Base-by-base conservation (phyloP, 1,140 invertebrate genomes). In the Micrasema longulum region DNA sequence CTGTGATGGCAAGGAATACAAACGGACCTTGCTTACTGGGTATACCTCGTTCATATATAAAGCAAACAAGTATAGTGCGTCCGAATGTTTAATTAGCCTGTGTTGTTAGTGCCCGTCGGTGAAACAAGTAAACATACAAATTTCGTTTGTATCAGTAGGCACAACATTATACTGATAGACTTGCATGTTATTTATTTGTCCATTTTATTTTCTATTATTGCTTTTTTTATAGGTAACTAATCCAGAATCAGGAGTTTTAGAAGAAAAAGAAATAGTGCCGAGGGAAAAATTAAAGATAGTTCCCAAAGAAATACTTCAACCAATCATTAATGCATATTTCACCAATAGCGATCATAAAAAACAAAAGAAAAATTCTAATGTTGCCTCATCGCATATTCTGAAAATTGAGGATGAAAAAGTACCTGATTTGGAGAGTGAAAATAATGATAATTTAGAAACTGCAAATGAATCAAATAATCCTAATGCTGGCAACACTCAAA, bases 231-330 rank as follows among this genome's bases (percentile, higher is more conserved):
- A 75, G 73, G 70, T 75, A n/a, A 76, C 57, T 20, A 76, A 76
- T 73, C 55, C 70, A 16, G n/a, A 70, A 47, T 72, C 74, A 3
- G 74, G 74, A 22, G 22, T 69, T 43, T 70, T 72, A 45, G 74
- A 76, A 72, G 70, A 72, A n/a, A 66, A 64, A 48, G 64, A 76
- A 63, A 69, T 76, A n/a, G n/a, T 73, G 18, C 74, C 74, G 12
- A 72, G 68, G 41, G 52, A 70, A 41, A 70, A 68, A 38, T 48
- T 69, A 48, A 63, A 76, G 36, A 53, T 76, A n/a, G 62, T 76
- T 18, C 62, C 66, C 16, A 67, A 67, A 68, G 70, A 76, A 71
- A 16, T 69, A 16, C 38, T 76, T 1, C 47, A 73, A 23, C 60
- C 67, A 18, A 67, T 76, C n/a, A 60, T 76, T 7, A 62, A 73